Conservation (phyloP, 2,888 invertebrate genomes). For the Octonoba sinensis region DNA sequence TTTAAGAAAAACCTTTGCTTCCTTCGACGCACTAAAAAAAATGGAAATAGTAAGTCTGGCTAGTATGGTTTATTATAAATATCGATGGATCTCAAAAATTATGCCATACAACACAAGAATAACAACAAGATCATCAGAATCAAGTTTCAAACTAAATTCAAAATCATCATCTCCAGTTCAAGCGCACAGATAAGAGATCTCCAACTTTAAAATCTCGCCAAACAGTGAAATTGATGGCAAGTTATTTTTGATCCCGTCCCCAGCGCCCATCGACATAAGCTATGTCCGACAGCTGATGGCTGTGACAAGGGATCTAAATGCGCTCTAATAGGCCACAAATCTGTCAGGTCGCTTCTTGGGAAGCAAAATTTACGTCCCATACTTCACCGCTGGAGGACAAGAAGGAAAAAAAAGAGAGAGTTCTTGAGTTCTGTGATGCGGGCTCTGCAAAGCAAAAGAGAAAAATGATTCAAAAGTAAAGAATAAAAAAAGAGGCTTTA, state of each 20-base stretch:
- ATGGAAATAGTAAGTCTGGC: too few relatives aligned
- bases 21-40: too few relatives aligned
- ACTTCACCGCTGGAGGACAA: slow-evolving; percentile 1
- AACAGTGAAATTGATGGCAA: slow-evolving; percentile 15
- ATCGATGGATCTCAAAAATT: too few relatives aligned
- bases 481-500: neutral
- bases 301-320: slow-evolving; percentile 59
- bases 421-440: neutral
- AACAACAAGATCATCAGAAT: too few relatives aligned
- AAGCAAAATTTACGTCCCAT: slow-evolving; percentile 13
- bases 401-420: slow-evolving; percentile 5
- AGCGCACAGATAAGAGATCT: too few relatives aligned
- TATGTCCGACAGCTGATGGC: slow-evolving; percentile 62
- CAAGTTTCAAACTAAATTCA: too few relatives aligned
- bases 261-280: slow-evolving; percentile 34
- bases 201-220: too few relatives aligned
- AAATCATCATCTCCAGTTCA: too few relatives aligned
- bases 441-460: neutral
- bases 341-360: slow-evolving; percentile 55
- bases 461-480: neutral
- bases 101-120: too few relatives aligned
- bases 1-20: too few relatives aligned
- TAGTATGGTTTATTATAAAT: too few relatives aligned
- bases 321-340: slow-evolving; percentile 62
- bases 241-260: slow-evolving; percentile 51